phyloP scores from a whole-genome alignment of 2,888 invertebrate genomes.

The Carpatolechia fugitivella region DNA sequence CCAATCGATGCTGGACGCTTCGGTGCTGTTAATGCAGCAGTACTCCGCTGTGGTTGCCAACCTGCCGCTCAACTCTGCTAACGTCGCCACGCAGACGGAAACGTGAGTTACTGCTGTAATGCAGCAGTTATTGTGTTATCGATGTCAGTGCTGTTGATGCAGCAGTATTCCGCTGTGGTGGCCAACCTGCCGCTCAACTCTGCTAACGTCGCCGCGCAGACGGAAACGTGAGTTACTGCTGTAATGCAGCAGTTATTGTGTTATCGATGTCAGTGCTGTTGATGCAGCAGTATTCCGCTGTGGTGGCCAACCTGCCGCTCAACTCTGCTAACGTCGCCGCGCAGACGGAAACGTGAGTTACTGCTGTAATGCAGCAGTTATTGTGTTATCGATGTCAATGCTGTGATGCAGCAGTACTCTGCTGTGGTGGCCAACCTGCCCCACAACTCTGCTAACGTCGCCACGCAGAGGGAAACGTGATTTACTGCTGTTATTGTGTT shows the following conservation, averaged over 20 bases:
- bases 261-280: slow-evolving; percentile 94
- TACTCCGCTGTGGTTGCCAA: slow-evolving; percentile 86
- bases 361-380: neutral
- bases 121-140: no score
- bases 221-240: slow-evolving; percentile 48
- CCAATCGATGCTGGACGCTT: slow-evolving; percentile 94
- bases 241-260: no score
- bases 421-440: slow-evolving; percentile 81
- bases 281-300: slow-evolving; percentile 94
- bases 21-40: slow-evolving; percentile 95
- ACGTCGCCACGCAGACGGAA: slow-evolving; percentile 67
- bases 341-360: slow-evolving; percentile 62
- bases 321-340: slow-evolving; percentile 61
- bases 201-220: slow-evolving; percentile 63
- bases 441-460: slow-evolving; percentile 57
- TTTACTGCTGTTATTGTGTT: no score
- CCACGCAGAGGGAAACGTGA: slow-evolving; percentile 67
- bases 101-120: slow-evolving; percentile 35
- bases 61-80: slow-evolving; percentile 67
- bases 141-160: slow-evolving; percentile 96
- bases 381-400: no score
- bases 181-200: slow-evolving; percentile 74
- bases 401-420: slow-evolving; percentile 95
- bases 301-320: slow-evolving; percentile 79
- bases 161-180: slow-evolving; percentile 91